Evolutionary conservation across 2,797 vertebrate genomes (phyloP).

Genomic region (Hyperoplus immaculatus): DNA sequence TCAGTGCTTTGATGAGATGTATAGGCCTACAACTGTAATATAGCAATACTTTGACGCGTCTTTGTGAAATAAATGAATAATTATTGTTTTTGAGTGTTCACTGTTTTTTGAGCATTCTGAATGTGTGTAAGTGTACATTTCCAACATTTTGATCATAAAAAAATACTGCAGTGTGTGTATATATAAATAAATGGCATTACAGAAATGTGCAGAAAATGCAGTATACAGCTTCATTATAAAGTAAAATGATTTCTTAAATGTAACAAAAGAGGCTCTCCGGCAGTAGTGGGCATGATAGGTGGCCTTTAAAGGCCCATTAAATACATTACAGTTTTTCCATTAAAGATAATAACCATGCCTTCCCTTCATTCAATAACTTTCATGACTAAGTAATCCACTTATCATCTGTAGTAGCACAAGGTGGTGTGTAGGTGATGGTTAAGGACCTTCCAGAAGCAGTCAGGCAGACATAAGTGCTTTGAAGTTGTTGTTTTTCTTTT

Average conservation of each 20-base stretch:
- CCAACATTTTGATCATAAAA: background rate
- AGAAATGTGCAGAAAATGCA: background rate
- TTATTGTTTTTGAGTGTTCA: slow-evolving; percentile 26
- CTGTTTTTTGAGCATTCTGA: background rate
- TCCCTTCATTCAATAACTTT: background rate
- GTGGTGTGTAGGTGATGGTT: background rate
- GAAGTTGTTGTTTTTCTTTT: background rate
- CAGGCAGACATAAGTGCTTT: background rate
- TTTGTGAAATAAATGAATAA: slow-evolving; percentile 65
- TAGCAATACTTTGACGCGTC: slow-evolving; percentile 47
- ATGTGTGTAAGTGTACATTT: background rate
- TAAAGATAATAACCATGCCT: background rate
- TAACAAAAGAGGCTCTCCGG: background rate
- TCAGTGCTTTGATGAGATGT: slow-evolving; percentile 37
- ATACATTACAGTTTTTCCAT: background rate
- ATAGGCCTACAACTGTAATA: slow-evolving; percentile 47
- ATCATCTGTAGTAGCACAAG: background rate
- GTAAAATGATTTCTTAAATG: background rate
- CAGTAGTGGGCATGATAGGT: too few relatives aligned
- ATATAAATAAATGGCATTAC: background rate
- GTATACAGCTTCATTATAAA: background rate
- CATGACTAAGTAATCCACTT: background rate
- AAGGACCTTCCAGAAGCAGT: background rate
- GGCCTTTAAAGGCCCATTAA: background rate
- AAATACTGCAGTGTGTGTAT: background rate